These are phyloP conservation scores for Bombus waltoni DNA, from an alignment of 1,140 invertebrate genomes.

Conservation along the genomic window DNA sequence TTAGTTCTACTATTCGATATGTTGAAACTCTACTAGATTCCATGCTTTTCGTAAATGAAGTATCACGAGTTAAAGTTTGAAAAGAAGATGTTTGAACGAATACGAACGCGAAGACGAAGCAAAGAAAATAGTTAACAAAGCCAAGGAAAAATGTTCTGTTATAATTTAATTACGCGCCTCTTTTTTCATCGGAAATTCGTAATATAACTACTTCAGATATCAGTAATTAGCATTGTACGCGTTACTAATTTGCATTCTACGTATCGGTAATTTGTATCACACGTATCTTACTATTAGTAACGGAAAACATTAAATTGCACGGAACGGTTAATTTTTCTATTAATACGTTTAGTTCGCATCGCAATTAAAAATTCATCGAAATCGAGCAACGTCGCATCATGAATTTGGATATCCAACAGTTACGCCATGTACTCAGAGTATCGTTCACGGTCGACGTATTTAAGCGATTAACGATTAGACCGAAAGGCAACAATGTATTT, in stretches of 20 bases:
- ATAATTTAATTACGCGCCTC: too few relatives aligned
- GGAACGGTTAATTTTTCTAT: neutral
- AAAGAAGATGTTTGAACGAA: too few relatives aligned
- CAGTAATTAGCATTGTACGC: neutral
- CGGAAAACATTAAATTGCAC: neutral
- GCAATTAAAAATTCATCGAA: neutral
- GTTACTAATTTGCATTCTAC: neutral
- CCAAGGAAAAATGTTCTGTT: too few relatives aligned
- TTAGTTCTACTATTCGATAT: too few relatives aligned
- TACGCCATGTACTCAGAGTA: neutral
- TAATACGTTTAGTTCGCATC: neutral
- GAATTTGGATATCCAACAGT: neutral
- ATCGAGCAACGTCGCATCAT: neutral
- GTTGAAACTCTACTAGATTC: too few relatives aligned
- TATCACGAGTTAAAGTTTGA: too few relatives aligned
- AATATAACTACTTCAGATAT: too few relatives aligned
- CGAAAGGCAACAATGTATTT: constrained; percentile 5
- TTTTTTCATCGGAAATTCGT: too few relatives aligned
- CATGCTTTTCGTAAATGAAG: too few relatives aligned
- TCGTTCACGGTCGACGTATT: constrained; percentile 5
- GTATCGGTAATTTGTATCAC: neutral
- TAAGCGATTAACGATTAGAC: neutral
- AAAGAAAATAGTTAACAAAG: too few relatives aligned
- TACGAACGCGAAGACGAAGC: too few relatives aligned
- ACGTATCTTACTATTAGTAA: neutral